These are phyloP conservation scores for Enteromius treurensis DNA, from an alignment of 2,797 vertebrate genomes.

Conservation along the genomic window DNA sequence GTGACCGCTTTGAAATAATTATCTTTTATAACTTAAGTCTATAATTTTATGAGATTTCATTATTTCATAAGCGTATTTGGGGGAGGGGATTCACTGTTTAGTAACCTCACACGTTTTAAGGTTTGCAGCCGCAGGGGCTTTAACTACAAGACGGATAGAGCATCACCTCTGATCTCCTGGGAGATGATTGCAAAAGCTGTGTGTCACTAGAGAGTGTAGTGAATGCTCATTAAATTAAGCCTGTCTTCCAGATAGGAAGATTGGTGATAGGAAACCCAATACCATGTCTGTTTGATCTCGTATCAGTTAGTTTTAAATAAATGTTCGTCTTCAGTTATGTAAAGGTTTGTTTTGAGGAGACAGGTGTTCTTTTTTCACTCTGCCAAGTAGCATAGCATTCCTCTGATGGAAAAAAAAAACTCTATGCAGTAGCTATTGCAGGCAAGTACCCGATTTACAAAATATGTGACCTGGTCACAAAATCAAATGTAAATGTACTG, in stretches of 20 bases:
- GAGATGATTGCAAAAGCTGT: conserved; percentile 36
- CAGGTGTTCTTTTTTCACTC: background rate
- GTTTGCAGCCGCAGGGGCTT: conserved; percentile 4
- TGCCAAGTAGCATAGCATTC: conserved; percentile 1
- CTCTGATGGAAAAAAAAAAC: background rate
- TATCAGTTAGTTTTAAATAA: background rate
- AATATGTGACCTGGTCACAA: background rate
- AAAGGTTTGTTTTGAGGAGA: background rate
- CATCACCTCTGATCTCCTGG: conserved; percentile 29
- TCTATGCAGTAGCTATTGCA: background rate
- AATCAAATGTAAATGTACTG: background rate
- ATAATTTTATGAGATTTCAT: background rate
- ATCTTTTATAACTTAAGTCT: background rate
- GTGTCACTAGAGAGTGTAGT: conserved; percentile 15
- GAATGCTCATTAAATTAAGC: conserved; percentile 43
- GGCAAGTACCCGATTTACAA: background rate
- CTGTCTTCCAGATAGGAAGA: background rate
- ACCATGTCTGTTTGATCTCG: background rate
- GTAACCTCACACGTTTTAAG: background rate
- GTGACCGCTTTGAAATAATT: background rate
- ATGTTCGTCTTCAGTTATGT: background rate
- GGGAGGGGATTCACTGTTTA: background rate
- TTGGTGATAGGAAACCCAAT: background rate
- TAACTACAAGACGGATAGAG: background rate
- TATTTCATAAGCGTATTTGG: background rate